Percentiles rank a stretch among this genome's conserved stretches.
phyloP scores from a whole-genome alignment of 2,888 invertebrate genomes.

The Chymomyza amoena region DNA sequence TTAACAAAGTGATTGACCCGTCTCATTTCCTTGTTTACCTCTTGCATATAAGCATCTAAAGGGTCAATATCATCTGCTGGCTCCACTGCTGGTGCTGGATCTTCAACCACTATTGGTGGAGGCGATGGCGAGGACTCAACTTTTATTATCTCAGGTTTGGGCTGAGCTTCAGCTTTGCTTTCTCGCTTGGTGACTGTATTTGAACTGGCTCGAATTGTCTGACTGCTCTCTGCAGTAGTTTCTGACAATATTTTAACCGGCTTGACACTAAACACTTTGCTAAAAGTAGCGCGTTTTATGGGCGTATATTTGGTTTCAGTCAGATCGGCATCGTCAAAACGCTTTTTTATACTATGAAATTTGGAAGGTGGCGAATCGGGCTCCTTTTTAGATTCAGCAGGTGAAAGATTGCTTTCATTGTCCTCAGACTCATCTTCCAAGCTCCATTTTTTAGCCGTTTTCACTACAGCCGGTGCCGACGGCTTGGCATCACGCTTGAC shows the following conservation, averaged over 20 bases:
- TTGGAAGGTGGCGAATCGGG: constrained; percentile 76
- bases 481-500: constrained; percentile 88
- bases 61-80: constrained; percentile 92
- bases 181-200: neutral
- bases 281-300: constrained; percentile 55
- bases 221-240: neutral
- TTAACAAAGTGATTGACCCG: constrained; percentile 78
- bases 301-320: constrained; percentile 60
- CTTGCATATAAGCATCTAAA: constrained; percentile 98
- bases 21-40: constrained; percentile 82
- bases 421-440: constrained; percentile 97
- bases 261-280: constrained; percentile 38
- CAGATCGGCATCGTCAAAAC: constrained; percentile 70
- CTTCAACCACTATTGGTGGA: constrained; percentile 4
- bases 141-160: constrained; percentile 1
- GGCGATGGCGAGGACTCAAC: neutral
- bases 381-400: constrained; percentile 59
- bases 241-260: neutral
- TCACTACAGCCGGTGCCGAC: constrained; percentile 79
- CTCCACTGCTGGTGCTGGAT: constrained; percentile 73
- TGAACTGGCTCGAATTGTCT: neutral
- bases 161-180: constrained; percentile 77
- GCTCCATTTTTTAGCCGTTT: constrained; percentile 93
- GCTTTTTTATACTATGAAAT: constrained; percentile 70
- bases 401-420: constrained; percentile 82